Percentiles rank a stretch among this genome's conserved stretches.
These are phyloP conservation scores for Indri indri DNA, from an alignment of 2,113 vertebrate species.

Conservation along the genomic window DNA sequence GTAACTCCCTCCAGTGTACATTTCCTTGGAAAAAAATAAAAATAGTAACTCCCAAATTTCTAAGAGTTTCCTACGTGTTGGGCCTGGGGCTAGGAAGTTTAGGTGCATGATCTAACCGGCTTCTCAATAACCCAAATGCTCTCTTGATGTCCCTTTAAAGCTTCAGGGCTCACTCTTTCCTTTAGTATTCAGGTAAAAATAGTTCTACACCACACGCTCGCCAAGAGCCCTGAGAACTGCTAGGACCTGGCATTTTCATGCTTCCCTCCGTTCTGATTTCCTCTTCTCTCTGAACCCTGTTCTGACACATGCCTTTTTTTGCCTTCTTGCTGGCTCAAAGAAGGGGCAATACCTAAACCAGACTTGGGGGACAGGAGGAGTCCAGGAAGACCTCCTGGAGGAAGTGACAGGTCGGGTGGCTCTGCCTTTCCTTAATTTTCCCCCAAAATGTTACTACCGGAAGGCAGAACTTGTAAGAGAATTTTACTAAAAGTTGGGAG, in stretches of 20 bases:
- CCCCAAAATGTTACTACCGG: neutral
- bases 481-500: neutral
- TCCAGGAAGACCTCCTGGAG: neutral
- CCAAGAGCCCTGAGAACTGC: neutral
- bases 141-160: neutral
- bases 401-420: neutral
- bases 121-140: neutral
- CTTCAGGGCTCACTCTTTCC: neutral
- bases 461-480: neutral
- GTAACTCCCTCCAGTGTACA: neutral
- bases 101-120: neutral
- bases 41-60: neutral
- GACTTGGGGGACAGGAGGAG: neutral
- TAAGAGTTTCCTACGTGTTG: neutral
- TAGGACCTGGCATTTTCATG: neutral
- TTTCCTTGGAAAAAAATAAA: neutral
- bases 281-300: neutral
- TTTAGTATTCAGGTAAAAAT: neutral
- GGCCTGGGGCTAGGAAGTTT: neutral
- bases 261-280: neutral
- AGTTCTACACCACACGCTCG: neutral
- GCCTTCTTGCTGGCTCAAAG: neutral
- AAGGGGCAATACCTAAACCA: neutral
- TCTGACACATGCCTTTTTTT: neutral
- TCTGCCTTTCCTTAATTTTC: neutral